These are phyloP conservation scores for Phyllopteryx taeniolatus DNA, from an alignment of 2,113 vertebrate species.

Conservation along the genomic window DNA sequence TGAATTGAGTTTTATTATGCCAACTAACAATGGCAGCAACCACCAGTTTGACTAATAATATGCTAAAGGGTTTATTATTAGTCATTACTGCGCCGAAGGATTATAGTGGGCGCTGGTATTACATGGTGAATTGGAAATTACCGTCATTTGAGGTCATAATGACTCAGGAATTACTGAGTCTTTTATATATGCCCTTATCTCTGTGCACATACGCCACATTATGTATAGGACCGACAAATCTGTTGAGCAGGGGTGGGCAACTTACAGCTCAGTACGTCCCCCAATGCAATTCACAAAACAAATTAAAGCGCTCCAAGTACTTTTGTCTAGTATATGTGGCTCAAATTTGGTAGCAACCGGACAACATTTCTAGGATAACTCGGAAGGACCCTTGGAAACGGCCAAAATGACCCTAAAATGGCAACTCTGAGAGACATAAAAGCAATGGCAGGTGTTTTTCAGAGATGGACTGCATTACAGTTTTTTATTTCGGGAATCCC, in stretches of 20 bases:
- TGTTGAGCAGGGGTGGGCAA: not conserved
- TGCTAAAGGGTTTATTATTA: constrained; percentile 24
- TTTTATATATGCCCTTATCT: constrained; percentile 33
- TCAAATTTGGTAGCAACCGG: no score
- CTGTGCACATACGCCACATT: constrained; percentile 12
- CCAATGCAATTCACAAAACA: not conserved
- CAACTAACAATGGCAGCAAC: constrained; percentile 26
- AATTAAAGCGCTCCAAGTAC: not conserved
- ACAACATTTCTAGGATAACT: no score
- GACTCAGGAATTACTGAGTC: constrained; percentile 37
- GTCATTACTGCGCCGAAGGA: constrained; percentile 28
- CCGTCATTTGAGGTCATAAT: constrained; percentile 38
- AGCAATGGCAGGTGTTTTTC: no score
- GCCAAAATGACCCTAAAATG: no score
- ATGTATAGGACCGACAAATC: not conserved
- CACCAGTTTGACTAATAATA: constrained; percentile 48
- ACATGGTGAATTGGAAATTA: constrained; percentile 37
- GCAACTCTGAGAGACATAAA: no score
- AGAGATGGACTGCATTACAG: no score
- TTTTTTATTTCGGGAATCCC: not conserved
- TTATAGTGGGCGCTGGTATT: constrained; percentile 38
- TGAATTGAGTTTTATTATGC: constrained; percentile 18
- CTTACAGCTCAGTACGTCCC: not conserved
- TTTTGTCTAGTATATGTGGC: not conserved
- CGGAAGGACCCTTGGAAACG: no score